A percentile compares a stretch with the other conserved stretches of the same genome.
These are phyloP conservation scores for Oostethus manadensis DNA, from an alignment of 2,113 vertebrate genomes.

Conservation along the genomic window DNA sequence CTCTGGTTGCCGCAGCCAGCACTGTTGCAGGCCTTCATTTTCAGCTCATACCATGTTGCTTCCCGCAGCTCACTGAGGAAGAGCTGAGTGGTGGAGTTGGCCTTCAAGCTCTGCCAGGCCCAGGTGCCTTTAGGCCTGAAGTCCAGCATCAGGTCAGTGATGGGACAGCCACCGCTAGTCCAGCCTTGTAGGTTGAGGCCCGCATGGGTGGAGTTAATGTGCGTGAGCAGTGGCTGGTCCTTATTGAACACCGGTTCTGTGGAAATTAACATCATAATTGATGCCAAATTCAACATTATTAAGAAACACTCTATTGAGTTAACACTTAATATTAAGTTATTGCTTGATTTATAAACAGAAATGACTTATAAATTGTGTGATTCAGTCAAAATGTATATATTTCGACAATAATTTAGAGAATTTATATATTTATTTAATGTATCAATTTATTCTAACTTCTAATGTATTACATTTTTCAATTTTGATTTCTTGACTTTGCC, in stretches of 20 bases:
- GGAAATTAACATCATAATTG: background rate
- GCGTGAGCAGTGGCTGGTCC: slow-evolving; percentile 95
- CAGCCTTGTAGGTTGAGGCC: slow-evolving; percentile 95
- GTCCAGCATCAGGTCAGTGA: slow-evolving; percentile 87
- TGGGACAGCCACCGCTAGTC: slow-evolving; percentile 95
- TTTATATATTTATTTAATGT: too few species aligned
- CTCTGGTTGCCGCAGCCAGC: slow-evolving; percentile 94
- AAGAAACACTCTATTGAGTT: too few species aligned
- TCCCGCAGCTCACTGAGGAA: slow-evolving; percentile 91
- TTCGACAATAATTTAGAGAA: too few species aligned
- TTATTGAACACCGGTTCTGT: slow-evolving; percentile 96
- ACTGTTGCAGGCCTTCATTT: slow-evolving; percentile 97
- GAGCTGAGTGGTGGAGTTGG: slow-evolving; percentile 87
- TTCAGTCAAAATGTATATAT: too few species aligned
- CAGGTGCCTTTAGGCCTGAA: slow-evolving; percentile 93
- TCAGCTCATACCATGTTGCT: slow-evolving; percentile 97
- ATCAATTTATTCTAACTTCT: too few species aligned
- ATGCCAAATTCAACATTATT: too few species aligned
- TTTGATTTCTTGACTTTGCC: too few species aligned
- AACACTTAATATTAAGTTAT: too few species aligned
- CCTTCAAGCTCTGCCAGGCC: slow-evolving; percentile 90
- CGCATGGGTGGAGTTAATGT: slow-evolving; percentile 96
- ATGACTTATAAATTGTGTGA: too few species aligned
- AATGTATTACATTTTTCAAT: too few species aligned
- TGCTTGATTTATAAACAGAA: too few species aligned